These are phyloP conservation scores for Sinosuthora webbiana DNA, from an alignment of 2,113 vertebrate species.

Conservation along the genomic window DNA sequence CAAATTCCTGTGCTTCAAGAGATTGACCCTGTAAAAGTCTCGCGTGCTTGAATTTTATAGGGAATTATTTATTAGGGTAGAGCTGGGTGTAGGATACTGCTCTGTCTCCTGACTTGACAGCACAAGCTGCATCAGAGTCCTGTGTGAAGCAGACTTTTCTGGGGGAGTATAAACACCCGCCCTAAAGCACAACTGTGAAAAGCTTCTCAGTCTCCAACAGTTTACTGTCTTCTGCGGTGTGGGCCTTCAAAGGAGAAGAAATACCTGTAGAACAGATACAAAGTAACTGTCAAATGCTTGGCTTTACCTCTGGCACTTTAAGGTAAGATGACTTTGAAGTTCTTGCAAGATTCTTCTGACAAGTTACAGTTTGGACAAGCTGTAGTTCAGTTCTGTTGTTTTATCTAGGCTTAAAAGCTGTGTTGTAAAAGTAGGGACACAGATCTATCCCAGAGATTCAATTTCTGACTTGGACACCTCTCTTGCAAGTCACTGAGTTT, in stretches of 20 bases:
- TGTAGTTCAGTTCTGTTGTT: not conserved
- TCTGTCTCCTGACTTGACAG: not conserved
- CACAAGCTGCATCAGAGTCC: not conserved
- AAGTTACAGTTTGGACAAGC: not conserved
- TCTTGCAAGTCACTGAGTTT: not conserved
- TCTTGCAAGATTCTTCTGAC: not conserved
- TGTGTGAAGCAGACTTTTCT: not conserved
- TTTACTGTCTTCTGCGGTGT: rapidly evolving
- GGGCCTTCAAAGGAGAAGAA: not conserved
- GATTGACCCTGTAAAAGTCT: not conserved
- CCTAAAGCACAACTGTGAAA: not conserved
- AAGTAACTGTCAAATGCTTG: not conserved
- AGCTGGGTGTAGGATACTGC: not conserved
- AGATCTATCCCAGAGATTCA: not conserved
- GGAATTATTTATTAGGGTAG: not conserved
- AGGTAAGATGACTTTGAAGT: not conserved
- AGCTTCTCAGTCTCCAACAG: not conserved
- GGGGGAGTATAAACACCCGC: not conserved
- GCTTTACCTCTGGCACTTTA: not conserved
- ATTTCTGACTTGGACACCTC: not conserved
- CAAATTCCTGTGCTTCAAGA: not conserved
- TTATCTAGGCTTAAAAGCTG: not conserved
- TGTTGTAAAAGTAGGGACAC: not conserved
- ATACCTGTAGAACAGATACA: rapidly evolving
- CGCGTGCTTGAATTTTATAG: not conserved